A percentile compares a stretch with the other conserved stretches of the same genome.
These are phyloP conservation scores for Lerista edwardsae DNA, from an alignment of 2,797 vertebrate species.

Conservation along the genomic window DNA sequence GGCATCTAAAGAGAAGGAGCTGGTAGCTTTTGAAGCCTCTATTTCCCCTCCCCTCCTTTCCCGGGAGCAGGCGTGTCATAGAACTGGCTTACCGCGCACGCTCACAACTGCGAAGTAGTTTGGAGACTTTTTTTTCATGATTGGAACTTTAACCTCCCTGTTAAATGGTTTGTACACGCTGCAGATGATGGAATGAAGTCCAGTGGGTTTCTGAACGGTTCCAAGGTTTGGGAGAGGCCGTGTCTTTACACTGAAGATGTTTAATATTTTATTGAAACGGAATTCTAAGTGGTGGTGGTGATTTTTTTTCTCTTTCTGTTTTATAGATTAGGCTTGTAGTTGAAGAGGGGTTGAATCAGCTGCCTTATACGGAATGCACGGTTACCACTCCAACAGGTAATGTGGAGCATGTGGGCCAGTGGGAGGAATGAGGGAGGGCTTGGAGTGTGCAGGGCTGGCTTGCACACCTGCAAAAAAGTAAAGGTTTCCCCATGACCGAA, in stretches of 20 bases:
- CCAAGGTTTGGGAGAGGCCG: no score
- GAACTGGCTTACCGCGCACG: neutral
- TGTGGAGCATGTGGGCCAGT: neutral
- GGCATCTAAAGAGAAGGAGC: no score
- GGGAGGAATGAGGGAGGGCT: neutral
- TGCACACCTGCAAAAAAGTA: no score
- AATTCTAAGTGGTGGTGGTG: neutral
- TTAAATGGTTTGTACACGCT: neutral
- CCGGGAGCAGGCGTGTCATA: neutral
- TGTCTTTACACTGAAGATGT: neutral
- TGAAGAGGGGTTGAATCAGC: constrained; percentile 93
- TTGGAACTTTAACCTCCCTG: neutral
- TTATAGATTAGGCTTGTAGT: constrained; percentile 93
- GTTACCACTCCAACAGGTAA: constrained; percentile 95
- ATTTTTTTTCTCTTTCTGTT: constrained; percentile 42
- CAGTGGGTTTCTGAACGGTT: neutral
- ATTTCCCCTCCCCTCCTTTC: neutral
- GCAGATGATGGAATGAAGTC: neutral
- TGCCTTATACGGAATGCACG: constrained; percentile 92
- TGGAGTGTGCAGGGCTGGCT: no score
- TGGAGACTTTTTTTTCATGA: neutral
- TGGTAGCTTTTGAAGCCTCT: neutral
- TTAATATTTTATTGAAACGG: neutral
- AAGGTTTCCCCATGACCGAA: no score
- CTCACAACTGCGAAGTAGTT: neutral